Percentiles rank a stretch among this genome's conserved stretches.
These are phyloP conservation scores for Sebastes fasciatus DNA, from an alignment of 2,113 vertebrate genomes.

Conservation along the genomic window DNA sequence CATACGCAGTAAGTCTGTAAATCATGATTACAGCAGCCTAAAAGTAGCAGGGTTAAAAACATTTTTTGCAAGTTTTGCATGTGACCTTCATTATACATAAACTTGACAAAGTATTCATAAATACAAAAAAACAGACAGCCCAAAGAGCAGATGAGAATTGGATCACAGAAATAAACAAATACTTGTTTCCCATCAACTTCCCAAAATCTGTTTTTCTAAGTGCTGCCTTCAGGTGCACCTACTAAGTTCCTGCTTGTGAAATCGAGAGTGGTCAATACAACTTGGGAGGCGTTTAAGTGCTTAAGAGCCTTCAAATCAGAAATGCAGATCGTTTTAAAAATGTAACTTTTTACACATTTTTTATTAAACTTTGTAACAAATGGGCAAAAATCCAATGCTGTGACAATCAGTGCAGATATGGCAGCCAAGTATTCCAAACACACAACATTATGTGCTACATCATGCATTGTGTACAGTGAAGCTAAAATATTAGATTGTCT, in stretches of 20 bases:
- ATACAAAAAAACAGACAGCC: slow-evolving; percentile 4
- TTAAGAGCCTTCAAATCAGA: slow-evolving; percentile 34
- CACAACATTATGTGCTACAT: neutral
- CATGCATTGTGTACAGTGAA: slow-evolving; percentile 7
- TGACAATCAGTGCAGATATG: neutral
- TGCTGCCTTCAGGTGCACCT: slow-evolving; percentile 12
- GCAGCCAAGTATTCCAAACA: neutral
- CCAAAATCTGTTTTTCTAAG: slow-evolving; percentile 1
- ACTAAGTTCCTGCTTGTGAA: neutral
- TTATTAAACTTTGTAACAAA: neutral
- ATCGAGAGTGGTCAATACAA: neutral
- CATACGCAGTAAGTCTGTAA: slow-evolving; percentile 39
- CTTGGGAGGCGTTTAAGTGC: slow-evolving; percentile 5
- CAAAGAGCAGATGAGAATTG: slow-evolving; percentile 16
- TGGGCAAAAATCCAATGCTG: neutral
- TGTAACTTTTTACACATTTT: neutral
- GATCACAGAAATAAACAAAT: slow-evolving; percentile 17
- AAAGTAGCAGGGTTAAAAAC: slow-evolving; percentile 41
- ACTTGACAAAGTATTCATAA: slow-evolving; percentile 6
- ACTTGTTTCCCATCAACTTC: slow-evolving; percentile 7
- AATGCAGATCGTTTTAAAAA: neutral
- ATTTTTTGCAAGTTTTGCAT: slow-evolving; percentile 6
- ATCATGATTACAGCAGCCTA: slow-evolving; percentile 16
- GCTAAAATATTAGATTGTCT: neutral
- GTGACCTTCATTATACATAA: slow-evolving; percentile 14